These are phyloP conservation scores for Heliconius hermathena DNA, from an alignment of 1,140 invertebrate genomes.

Conservation along the genomic window DNA sequence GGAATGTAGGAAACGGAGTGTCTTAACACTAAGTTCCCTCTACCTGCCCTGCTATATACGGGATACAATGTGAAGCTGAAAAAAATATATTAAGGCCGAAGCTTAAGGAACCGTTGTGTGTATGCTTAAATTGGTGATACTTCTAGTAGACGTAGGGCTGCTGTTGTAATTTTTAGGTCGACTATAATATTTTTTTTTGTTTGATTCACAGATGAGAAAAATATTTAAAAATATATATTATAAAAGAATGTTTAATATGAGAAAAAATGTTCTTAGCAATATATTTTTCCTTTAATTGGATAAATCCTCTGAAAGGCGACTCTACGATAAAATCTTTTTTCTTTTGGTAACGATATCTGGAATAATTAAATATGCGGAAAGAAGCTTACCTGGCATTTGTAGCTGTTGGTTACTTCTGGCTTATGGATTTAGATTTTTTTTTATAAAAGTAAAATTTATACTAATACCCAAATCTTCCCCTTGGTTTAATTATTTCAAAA, in stretches of 20 bases:
- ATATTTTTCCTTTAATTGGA: constrained; percentile 12
- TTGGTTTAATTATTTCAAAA: not conserved
- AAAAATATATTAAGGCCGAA: too few species aligned
- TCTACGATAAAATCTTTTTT: constrained; percentile 11
- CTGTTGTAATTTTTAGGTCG: too few species aligned
- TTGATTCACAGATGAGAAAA: not conserved
- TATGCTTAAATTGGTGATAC: too few species aligned
- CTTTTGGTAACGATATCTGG: constrained; percentile 4
- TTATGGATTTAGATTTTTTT: not conserved
- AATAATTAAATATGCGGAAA: constrained; percentile 14
- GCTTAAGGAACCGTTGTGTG: too few species aligned
- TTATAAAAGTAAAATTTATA: not conserved
- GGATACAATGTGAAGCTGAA: too few species aligned
- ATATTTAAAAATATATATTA: not conserved
- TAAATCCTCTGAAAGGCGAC: constrained; percentile 1
- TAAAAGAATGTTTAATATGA: not conserved
- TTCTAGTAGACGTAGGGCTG: too few species aligned
- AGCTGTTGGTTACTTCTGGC: constrained; percentile 6
- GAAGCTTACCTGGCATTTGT: constrained; percentile 15
- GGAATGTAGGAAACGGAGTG: too few species aligned
- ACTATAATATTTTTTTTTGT: too few species aligned
- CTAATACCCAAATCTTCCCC: not conserved
- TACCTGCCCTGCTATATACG: too few species aligned
- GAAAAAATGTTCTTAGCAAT: not conserved
- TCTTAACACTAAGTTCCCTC: too few species aligned